Evolutionary conservation across 53 echinoderm and acorn worm genomes (phyloP), one percentile per base, ranked within the genome.

Genomic region (Arbacia lixula): DNA sequence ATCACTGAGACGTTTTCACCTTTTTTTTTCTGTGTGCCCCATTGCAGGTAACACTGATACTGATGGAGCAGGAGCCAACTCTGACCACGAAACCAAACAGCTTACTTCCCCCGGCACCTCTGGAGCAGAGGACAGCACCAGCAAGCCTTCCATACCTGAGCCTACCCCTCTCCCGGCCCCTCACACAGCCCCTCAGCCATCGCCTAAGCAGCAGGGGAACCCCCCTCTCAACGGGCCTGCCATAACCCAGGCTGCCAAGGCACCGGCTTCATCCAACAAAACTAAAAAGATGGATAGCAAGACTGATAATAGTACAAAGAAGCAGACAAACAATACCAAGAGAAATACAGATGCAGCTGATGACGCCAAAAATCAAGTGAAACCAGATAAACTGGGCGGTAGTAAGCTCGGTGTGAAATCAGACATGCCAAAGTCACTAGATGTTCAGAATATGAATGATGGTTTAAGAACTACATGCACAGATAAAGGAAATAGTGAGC

Each of bases 61-160:
- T 8, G 77, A 77, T 14, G 55, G 55, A 3, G 75, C 53, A 78
- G 27, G 53, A 35, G 53, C 79, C 38, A 78, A 60, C 60, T 78
- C 79, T 39, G 82, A 81, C 33, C 82, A 81, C 29, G 82, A 81
- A 19, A 81, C 14, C 34, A 81, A 81, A 81, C 46, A 6, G 14
- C 77, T 77, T 20, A 64, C 82, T 39, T 81, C 82, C 20, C 82
- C 82, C 2, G 82, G 82, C 11, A 81, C 82, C 14, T 81, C 82
- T 43, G 82, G 82, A 29, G 64, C 62, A 46, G 82, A 81, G 32
- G 82, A 81, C 64, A 46, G 46, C 6, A 81, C 19, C 40, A 81
- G 49, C 21, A 50, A 27, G 4, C 14, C 32, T 19, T n/a, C n/a
- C n/a, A n/a, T n/a, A n/a, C n/a, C n/a, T n/a, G n/a, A n/a, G n/a